phyloP scores from a whole-genome alignment of 2,888 invertebrate genomes.

The Busseola fusca region DNA sequence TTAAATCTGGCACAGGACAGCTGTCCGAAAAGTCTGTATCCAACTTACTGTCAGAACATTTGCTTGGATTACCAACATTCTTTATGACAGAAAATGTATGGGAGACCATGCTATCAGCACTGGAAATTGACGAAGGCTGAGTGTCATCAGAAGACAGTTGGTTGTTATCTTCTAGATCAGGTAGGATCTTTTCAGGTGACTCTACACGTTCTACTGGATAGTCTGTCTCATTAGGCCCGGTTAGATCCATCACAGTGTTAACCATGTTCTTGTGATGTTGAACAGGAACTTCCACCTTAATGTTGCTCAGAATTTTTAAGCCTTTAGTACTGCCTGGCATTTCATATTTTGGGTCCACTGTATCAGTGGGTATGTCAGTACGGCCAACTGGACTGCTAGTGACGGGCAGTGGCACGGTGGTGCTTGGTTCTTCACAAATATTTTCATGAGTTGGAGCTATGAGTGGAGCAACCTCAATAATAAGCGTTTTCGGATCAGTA shows the following conservation, averaged over 20 bases:
- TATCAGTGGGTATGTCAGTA: conserved; percentile 60
- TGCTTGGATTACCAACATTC: conserved; percentile 79
- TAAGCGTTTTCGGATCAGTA: conserved; percentile 79
- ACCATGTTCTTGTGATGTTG: conserved; percentile 85
- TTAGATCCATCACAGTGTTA: conserved; percentile 84
- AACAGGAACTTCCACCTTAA: conserved; percentile 88
- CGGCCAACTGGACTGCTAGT: conserved; percentile 58
- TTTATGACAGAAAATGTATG: conserved; percentile 85
- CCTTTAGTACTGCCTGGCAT: conserved; percentile 77
- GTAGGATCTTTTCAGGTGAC: conserved; percentile 81
- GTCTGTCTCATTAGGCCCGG: conserved; percentile 78
- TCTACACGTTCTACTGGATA: conserved; percentile 70
- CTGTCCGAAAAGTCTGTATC: conserved; percentile 84
- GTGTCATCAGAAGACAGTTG: conserved; percentile 71
- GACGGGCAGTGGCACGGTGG: conserved; percentile 30
- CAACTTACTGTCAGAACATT: conserved; percentile 76
- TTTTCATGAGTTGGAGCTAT: conserved; percentile 61
- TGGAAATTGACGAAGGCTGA: conserved; percentile 73
- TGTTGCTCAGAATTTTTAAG: conserved; percentile 87
- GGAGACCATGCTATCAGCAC: conserved; percentile 73
- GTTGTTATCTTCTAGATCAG: conserved; percentile 83
- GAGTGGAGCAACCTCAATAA: conserved; percentile 84
- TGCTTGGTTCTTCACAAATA: conserved; percentile 36
- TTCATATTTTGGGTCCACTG: conserved; percentile 70
- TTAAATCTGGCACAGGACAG: conserved; percentile 85